Base-by-base conservation (phyloP, 92 coral and sea anemone genomes). In the Desmophyllum pertusum region DNA sequence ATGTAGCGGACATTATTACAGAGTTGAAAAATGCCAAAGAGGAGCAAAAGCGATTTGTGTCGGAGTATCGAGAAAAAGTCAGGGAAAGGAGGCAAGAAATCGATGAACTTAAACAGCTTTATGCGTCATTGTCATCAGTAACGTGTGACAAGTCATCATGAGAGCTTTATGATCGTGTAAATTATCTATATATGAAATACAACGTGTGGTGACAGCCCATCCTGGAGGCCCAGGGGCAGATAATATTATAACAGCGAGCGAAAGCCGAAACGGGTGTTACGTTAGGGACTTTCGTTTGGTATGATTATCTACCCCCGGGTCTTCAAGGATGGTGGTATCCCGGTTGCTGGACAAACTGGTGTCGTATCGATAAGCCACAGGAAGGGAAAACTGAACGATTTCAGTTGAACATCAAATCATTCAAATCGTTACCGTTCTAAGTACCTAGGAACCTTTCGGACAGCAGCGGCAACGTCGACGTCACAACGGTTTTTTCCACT, bases 71-170 rank as follows among this genome's bases (percentile, higher is more conserved):
- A 75, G 75, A 43, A 62, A 88, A 91, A 85, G 79, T 96, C 33
- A 76, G 23, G 66, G 86, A 91, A 70, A 51, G 85, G 61, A 86
- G 85, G 79, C 43, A 31, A 46, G 90, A 96, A 86, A 86, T 93
- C 18, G 50, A 79, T n/a, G 99, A 96, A 57, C 76, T 96, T 65
- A 93, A 90, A 77, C 86, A 71, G 19, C 88, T 96, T 19, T 48
- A 91, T 23, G 79, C 74, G 29, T 94, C 99, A 9, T 40, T 84
- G 48, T 21, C 51, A 65, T 59, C 75, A 37, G 80, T 75, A 15
- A 63, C 81, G 6, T 84, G 87, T 36, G 65, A 71, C 53, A 55
- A 25, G 8, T 29, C 76, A 80, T 36, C 45, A 36, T 80, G 65
- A 80, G 33, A 50, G 38, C 33, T 17, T 17, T 25, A 50, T 15